Conservation (phyloP, 37 sponge, comb jelly and placozoan species). For the Beroe ovata region DNA sequence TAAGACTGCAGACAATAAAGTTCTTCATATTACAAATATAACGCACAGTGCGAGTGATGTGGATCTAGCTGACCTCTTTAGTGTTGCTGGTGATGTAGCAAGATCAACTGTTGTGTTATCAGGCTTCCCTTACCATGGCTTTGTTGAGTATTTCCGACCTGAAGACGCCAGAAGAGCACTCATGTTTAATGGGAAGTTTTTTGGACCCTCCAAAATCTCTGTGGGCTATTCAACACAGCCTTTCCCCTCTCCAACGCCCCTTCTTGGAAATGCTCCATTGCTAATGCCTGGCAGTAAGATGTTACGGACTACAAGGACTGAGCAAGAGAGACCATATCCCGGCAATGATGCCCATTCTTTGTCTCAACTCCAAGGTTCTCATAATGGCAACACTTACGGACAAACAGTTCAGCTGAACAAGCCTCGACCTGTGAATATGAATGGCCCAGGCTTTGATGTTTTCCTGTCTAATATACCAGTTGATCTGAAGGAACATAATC, state of each 20-base stretch:
- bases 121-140: constrained; percentile 54
- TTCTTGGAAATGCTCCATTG: constrained; percentile 35
- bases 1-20: neutral
- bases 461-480: constrained; percentile 37
- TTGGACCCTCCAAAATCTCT: constrained; percentile 63
- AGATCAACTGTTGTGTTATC: constrained; percentile 28
- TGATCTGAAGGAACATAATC: constrained; percentile 27
- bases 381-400: neutral
- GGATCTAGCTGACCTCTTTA: constrained; percentile 43
- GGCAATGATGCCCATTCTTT: neutral
- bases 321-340: neutral
- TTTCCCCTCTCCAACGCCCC: neutral
- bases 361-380: neutral
- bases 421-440: neutral
- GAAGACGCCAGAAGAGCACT: constrained; percentile 21
- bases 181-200: constrained; percentile 43
- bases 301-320: neutral
- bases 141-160: constrained; percentile 25
- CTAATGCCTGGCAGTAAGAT: neutral
- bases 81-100: constrained; percentile 59
- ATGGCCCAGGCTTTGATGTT: neutral
- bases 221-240: neutral
- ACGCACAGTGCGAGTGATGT: constrained; percentile 37
- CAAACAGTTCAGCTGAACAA: constrained; percentile 10
- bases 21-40: constrained; percentile 59